phyloP scores from a whole-genome alignment of 2,797 vertebrate genomes.

The Thalassophryne amazonica region DNA sequence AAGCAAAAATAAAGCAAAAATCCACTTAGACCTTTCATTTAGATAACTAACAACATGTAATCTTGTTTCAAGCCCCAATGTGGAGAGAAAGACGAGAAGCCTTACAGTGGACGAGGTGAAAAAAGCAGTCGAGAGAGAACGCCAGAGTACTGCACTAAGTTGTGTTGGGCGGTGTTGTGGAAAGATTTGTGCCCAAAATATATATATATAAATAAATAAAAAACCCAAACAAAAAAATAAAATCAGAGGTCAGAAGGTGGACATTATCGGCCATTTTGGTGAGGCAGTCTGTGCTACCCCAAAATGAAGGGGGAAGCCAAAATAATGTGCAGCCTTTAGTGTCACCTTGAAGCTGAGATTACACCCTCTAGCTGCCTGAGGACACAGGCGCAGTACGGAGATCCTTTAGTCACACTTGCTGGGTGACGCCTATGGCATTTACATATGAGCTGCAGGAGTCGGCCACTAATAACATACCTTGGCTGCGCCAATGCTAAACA shows the following conservation, averaged over 20 bases:
- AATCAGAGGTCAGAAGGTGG: slow-evolving; percentile 85
- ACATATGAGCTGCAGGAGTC: slow-evolving; percentile 69
- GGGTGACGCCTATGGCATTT: slow-evolving; percentile 64
- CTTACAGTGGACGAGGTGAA: slow-evolving; percentile 84
- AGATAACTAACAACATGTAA: slow-evolving; percentile 53
- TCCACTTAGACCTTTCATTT: slow-evolving; percentile 40
- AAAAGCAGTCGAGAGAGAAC: slow-evolving; percentile 85
- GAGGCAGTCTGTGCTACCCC: slow-evolving; percentile 88
- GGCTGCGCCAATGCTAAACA: slow-evolving; percentile 61
- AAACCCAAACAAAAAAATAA: too few species aligned
- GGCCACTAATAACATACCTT: slow-evolving; percentile 63
- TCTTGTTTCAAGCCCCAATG: slow-evolving; percentile 82
- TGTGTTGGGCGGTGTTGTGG: slow-evolving; percentile 69
- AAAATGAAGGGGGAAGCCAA: slow-evolving; percentile 90
- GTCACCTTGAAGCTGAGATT: slow-evolving; percentile 93
- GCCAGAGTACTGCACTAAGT: slow-evolving; percentile 81
- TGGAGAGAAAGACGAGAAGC: slow-evolving; percentile 79
- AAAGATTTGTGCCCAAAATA: slow-evolving; percentile 83
- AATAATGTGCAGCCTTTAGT: slow-evolving; percentile 91
- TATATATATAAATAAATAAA: too few species aligned
- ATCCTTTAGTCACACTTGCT: slow-evolving; percentile 73
- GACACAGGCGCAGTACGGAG: slow-evolving; percentile 70
- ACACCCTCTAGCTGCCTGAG: slow-evolving; percentile 88
- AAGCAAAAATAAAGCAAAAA: slow-evolving; percentile 40
- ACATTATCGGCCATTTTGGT: slow-evolving; percentile 93